Evolutionary conservation across 23 tunicate genomes (phyloP), one percentile per base, ranked within the genome.

Genomic region (Clavelina lepadiformis): DNA sequence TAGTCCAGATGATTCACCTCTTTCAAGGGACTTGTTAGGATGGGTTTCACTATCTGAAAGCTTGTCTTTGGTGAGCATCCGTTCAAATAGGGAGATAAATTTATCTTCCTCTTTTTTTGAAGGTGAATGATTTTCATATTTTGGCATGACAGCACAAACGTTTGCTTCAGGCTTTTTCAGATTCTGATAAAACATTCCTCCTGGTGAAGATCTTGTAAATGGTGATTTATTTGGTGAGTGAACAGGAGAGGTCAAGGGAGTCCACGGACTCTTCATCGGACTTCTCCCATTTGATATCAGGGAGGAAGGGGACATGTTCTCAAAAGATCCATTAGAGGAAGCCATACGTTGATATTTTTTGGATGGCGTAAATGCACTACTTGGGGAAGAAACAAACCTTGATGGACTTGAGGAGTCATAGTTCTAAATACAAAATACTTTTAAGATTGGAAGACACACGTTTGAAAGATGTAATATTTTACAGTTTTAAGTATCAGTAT

Each of bases 31-130:
- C 15, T 41, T 41, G 15, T 11, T 8, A 41, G 15, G 49, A 15
- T 11, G 15, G 15, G 49, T 8, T 41, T 41, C 15, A 8, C 49
- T 41, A 15, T 15, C 15, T 41, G 49, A 41, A 41, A 11, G 15
- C 11, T 6, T 53, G 6, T 58, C 65, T 5, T 63, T 63, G 3
- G 68, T 18, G 15, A 46, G 7, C 72, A 46, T 46, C 56, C 19
- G 29, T 46, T 66, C 72, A 46, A 46, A 46, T 37, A 66, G 56
- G 47, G 72, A 22, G 22, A 66, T 66, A 57, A 21, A 66, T 23
- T 27, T 46, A 5, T 63, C 50, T n/a, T n/a, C n/a, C n/a, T n/a
- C n/a, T n/a, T n/a, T n/a, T n/a, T n/a, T n/a, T n/a, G n/a, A n/a
- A n/a, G n/a, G n/a, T n/a, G n/a, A n/a, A n/a, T n/a, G n/a, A n/a